Percentiles rank a stretch among this genome's conserved stretches.
These are phyloP conservation scores for Drosophila persimilis DNA, from an alignment of 1,140 invertebrate species.

Conservation along the genomic window DNA sequence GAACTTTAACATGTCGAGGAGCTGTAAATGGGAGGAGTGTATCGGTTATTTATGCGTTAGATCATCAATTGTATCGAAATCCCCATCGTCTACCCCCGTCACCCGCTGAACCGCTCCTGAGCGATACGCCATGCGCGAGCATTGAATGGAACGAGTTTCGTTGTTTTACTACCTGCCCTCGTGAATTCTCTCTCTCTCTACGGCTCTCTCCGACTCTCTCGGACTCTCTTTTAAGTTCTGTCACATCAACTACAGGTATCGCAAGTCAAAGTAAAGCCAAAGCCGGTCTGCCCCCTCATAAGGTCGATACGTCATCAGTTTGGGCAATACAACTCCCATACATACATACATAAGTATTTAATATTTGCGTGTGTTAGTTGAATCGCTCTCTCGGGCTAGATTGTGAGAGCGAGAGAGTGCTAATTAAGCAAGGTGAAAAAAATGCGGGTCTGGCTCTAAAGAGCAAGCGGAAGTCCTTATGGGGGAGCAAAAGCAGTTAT, in stretches of 20 bases:
- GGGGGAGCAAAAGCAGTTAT: constrained; percentile 1
- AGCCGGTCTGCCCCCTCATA: constrained; percentile 38
- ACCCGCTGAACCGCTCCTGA: constrained; percentile 53
- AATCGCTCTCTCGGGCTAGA: too few species aligned
- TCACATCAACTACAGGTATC: constrained; percentile 41
- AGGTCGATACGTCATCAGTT: constrained; percentile 68
- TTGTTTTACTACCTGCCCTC: constrained; percentile 57
- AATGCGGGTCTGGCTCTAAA: constrained; percentile 19
- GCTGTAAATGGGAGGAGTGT: constrained; percentile 85
- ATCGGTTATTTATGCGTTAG: too few species aligned
- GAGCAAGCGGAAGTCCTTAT: constrained; percentile 45
- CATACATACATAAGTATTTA: too few species aligned
- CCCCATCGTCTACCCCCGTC: neutral
- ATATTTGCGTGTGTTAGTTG: neutral
- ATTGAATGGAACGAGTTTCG: constrained; percentile 65
- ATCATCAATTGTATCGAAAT: too few species aligned
- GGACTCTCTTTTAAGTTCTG: constrained; percentile 20
- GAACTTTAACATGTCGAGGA: constrained; percentile 97
- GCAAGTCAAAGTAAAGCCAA: constrained; percentile 5
- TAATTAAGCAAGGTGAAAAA: constrained; percentile 50
- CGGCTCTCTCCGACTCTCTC: constrained; percentile 12
- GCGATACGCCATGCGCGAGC: constrained; percentile 32
- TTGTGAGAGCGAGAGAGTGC: constrained; percentile 27
- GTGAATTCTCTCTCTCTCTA: constrained; percentile 37
- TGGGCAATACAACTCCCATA: constrained; percentile 35